Evolutionary conservation across 92 coral and sea anemone species (phyloP).

Genomic region (Actinernus sp.): DNA sequence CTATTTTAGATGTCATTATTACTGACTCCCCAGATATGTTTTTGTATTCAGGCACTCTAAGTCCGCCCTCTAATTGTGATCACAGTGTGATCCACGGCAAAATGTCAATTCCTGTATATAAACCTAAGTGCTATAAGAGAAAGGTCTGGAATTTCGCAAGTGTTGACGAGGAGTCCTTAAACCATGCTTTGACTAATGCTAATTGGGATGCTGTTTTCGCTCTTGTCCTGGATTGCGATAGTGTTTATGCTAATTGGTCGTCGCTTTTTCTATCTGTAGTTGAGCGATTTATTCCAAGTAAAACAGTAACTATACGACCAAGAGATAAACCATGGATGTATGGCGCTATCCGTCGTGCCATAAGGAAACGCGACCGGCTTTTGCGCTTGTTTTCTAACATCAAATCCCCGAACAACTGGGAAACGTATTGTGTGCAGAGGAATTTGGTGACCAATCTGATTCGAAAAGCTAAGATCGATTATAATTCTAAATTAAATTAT

Average conservation of each 20-base stretch:
- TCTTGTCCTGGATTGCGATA: not conserved
- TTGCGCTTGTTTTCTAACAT: not conserved
- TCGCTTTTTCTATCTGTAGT: not conserved
- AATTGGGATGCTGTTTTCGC: not conserved
- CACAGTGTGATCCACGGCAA: slow-evolving; percentile 8
- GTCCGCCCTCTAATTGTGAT: slow-evolving; percentile 30
- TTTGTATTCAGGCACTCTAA: slow-evolving; percentile 7
- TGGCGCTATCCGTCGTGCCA: slow-evolving; percentile 4
- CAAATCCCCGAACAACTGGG: not conserved
- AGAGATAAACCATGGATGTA: slow-evolving; percentile 37
- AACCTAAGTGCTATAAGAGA: slow-evolving; percentile 6
- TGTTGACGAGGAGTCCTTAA: not conserved
- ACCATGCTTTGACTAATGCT: not conserved
- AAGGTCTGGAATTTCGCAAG: slow-evolving; percentile 5
- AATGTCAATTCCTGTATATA: not conserved
- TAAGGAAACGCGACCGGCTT: slow-evolving; percentile 7
- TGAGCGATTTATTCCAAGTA: not conserved
- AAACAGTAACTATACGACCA: slow-evolving; percentile 9
- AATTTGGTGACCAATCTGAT: slow-evolving; percentile 3
- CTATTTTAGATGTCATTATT: slow-evolving; percentile 16
- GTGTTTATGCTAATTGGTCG: slow-evolving; percentile 6
- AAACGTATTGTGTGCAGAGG: slow-evolving; percentile 5
- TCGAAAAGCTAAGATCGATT: not conserved
- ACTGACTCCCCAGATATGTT: slow-evolving; percentile 7
- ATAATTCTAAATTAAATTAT: slow-evolving; percentile 1